Conservation (phyloP, 2,113 vertebrate species). For the Tragelaphus imberbis region DNA sequence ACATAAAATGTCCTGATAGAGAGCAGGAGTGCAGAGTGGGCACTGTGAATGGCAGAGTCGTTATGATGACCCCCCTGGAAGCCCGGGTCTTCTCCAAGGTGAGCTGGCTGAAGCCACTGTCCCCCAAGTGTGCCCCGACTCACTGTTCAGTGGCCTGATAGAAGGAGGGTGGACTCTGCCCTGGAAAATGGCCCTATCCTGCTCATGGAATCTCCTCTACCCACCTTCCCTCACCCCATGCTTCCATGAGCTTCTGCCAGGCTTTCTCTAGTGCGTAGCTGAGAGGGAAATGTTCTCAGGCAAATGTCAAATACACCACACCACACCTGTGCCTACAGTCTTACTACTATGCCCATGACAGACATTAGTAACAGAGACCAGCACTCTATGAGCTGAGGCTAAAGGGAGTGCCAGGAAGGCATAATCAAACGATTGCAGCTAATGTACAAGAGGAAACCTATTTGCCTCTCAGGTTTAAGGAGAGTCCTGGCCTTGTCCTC, state of each 20-base stretch:
- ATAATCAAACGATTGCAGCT: neutral
- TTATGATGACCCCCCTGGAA: neutral
- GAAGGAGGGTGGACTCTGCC: neutral
- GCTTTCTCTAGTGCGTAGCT: neutral
- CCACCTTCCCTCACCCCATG: fast-evolving
- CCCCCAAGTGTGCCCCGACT: neutral
- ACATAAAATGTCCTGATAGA: neutral
- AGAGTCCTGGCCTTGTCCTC: neutral
- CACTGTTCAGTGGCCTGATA: neutral
- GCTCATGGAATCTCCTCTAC: neutral
- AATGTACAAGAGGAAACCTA: neutral
- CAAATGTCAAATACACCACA: neutral
- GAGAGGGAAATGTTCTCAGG: neutral
- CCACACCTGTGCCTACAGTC: fast-evolving
- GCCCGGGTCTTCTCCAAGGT: neutral
- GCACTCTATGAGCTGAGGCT: neutral
- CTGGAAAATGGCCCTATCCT: neutral
- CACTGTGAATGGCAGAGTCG: neutral
- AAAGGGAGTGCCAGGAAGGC: neutral
- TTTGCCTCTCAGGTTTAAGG: neutral
- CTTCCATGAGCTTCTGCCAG: neutral
- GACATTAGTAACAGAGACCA: neutral
- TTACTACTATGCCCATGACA: neutral
- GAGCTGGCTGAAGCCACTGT: neutral
- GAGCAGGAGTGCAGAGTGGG: neutral